Base-by-base conservation (phyloP, 2,797 vertebrate species). In the Cephalopachus bancanus region DNA sequence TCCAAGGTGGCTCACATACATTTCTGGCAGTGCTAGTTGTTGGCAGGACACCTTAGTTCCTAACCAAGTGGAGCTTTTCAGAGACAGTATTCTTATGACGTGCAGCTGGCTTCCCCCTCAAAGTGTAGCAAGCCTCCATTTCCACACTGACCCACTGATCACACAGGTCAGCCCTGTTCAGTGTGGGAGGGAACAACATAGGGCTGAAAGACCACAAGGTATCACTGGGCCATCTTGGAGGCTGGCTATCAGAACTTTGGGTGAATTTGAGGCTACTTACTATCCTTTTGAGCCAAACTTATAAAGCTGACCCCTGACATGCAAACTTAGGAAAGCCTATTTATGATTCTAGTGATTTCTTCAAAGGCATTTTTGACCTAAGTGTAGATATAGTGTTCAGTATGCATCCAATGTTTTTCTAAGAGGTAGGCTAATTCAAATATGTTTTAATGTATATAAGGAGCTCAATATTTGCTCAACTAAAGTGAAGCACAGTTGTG, bases 341-440 rank as follows among this genome's bases (percentile, higher is more conserved):
- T n/a, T 57, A 16, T 37, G 37, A 37, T 2, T 37, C 44, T 15
- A 79, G 17, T 67, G 24, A 51, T 74, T 93, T 84, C 30, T 89
- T 49, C 55, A 59, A 59, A 95, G 76, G 17, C 62, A 19, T 89
- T 80, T 44, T 84, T 93, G 60, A 71, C 49, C 30, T 93, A 65
- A 92, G n/a, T 57, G 26, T 57, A 24, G 83, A 49, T 44, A 76
- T 15, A 59, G 44, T 37, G 17, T 49, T 93, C 57, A 49, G 37
- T 78, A 33, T 65, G 24, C 69, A 30, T 26, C 67, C 51, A 59
- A 84, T 60, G 83, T 94, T 89, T 86, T 83, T 83, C 59, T 81
- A 87, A 59, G 71, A 88, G 53, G 10, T 15, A 65, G 26, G n/a
- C 60, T 80, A 60, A 57, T 92, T 89, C 67, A 71, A 59, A 4